Evolutionary conservation across 1,140 invertebrate genomes (phyloP).

Genomic region (Copidosoma floridanum): DNA sequence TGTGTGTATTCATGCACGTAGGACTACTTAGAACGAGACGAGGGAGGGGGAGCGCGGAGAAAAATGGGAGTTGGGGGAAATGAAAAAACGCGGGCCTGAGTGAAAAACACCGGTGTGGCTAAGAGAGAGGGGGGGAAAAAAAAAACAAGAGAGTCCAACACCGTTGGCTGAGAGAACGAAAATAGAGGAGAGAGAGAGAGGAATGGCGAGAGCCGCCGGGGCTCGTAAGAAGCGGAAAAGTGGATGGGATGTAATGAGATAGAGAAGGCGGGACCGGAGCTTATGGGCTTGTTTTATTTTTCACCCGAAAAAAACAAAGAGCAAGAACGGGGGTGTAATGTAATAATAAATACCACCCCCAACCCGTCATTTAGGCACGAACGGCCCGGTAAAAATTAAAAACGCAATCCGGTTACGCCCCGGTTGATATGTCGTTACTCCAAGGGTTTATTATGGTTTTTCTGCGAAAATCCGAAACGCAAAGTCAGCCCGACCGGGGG

Average conservation of each 20-base stretch:
- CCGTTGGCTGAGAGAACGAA: too few species aligned
- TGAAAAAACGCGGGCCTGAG: too few species aligned
- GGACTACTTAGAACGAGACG: too few species aligned
- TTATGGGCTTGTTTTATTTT: neutral
- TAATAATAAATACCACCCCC: neutral
- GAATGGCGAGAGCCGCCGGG: too few species aligned
- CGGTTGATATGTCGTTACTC: neutral
- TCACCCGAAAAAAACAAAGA: too few species aligned
- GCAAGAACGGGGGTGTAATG: neutral
- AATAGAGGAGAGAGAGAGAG: neutral
- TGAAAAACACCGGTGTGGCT: too few species aligned
- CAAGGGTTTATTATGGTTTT: neutral
- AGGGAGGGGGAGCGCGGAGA: too few species aligned
- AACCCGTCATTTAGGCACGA: too few species aligned
- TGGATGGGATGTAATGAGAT: neutral
- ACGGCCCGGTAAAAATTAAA: slow-evolving; percentile 16
- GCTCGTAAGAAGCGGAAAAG: neutral
- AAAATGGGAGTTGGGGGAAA: too few species aligned
- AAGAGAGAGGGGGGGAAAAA: neutral
- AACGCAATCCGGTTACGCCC: neutral
- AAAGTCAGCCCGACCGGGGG: neutral
- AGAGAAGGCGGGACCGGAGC: neutral
- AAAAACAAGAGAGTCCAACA: too few species aligned
- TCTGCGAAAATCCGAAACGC: neutral
- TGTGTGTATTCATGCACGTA: too few species aligned